phyloP scores from a whole-genome alignment of 2,888 invertebrate genomes.

The Drosophila histrio region DNA sequence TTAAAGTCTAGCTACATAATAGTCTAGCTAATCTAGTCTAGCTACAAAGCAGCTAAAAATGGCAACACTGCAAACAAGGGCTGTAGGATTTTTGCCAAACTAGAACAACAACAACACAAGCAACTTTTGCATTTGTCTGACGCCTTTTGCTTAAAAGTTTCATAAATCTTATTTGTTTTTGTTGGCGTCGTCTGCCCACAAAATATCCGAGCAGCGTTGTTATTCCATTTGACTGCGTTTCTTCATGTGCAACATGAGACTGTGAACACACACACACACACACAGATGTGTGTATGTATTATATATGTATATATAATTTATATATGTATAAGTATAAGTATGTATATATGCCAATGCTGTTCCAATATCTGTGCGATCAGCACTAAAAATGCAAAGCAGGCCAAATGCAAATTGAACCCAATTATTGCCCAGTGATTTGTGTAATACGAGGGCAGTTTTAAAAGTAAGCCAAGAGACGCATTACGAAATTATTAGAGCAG shows the following conservation, averaged over 20 bases:
- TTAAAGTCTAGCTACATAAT: too few relatives aligned
- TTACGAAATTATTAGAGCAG: background rate
- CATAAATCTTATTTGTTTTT: slow-evolving; percentile 78
- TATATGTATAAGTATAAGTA: slow-evolving; percentile 7
- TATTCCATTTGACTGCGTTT: slow-evolving; percentile 80
- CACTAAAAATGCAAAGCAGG: slow-evolving; percentile 69
- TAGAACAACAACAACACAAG: slow-evolving; percentile 17
- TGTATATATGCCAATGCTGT: slow-evolving; percentile 62
- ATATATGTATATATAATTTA: slow-evolving; percentile 1
- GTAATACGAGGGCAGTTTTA: slow-evolving; percentile 33
- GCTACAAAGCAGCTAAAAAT: too few relatives aligned
- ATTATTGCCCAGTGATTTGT: slow-evolving; percentile 41
- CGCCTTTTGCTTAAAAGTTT: slow-evolving; percentile 78
- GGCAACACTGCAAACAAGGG: too few relatives aligned
- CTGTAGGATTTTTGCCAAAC: slow-evolving; percentile 58
- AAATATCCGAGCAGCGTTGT: slow-evolving; percentile 61
- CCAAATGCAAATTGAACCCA: slow-evolving; percentile 51
- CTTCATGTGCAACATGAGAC: slow-evolving; percentile 69
- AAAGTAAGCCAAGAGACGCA: background rate
- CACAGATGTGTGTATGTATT: background rate
- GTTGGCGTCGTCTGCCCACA: slow-evolving; percentile 72
- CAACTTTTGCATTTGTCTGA: slow-evolving; percentile 47
- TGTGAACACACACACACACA: slow-evolving; percentile 31
- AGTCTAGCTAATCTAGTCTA: too few relatives aligned
- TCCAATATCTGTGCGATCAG: slow-evolving; percentile 76